These are phyloP conservation scores for Cydia pomonella DNA, from an alignment of 1,140 invertebrate species.

Conservation along the genomic window DNA sequence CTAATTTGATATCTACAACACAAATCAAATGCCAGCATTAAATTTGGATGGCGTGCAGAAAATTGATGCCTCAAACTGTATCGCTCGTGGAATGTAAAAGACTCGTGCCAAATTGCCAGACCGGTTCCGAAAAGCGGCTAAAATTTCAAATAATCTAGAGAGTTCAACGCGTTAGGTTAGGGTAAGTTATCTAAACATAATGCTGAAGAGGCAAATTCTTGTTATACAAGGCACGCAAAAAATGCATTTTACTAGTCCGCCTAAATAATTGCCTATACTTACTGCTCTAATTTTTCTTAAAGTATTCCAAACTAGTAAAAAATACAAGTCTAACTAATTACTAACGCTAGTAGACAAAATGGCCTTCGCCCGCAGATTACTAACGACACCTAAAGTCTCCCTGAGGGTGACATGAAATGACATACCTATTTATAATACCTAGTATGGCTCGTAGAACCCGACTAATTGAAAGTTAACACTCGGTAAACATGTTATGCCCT, in stretches of 20 bases:
- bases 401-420: too few relatives aligned
- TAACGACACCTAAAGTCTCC: too few relatives aligned
- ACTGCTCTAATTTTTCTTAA: too few relatives aligned
- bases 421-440: not conserved
- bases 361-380: too few relatives aligned
- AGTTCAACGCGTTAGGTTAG: not conserved
- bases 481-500: not conserved
- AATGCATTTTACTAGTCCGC: too few relatives aligned
- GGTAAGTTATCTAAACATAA: too few relatives aligned
- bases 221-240: too few relatives aligned
- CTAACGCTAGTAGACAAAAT: too few relatives aligned
- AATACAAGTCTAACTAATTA: too few relatives aligned
- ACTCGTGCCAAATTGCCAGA: conserved; percentile 10
- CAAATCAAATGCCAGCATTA: not conserved
- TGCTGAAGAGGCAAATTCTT: too few relatives aligned
- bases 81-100: conserved; percentile 14
- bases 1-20: not conserved
- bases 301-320: too few relatives aligned
- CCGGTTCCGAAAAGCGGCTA: not conserved
- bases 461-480: conserved; percentile 12
- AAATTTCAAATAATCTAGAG: not conserved
- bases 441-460: not conserved
- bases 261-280: too few relatives aligned
- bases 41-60: conserved; percentile 13
- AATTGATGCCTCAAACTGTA: conserved; percentile 16